Evolutionary conservation across 2,888 invertebrate genomes (phyloP).

Genomic region (Cryptus viduatorius): DNA sequence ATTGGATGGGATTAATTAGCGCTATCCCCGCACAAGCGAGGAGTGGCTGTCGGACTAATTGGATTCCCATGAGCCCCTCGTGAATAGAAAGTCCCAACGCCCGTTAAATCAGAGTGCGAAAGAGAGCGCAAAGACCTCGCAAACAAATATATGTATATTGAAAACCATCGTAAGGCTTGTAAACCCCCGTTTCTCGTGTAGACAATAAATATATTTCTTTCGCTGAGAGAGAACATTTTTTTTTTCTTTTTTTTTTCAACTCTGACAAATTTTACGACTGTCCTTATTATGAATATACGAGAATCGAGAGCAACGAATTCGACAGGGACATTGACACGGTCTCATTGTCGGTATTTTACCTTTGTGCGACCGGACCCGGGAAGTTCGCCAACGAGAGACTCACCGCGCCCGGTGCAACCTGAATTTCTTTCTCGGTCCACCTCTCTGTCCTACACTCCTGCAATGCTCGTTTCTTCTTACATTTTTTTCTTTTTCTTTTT

Average conservation of each 20-base stretch:
- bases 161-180: not conserved
- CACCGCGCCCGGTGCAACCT: slow-evolving; percentile 32
- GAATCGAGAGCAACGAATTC: slow-evolving; percentile 24
- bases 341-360: slow-evolving; percentile 49
- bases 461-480: slow-evolving; percentile 53
- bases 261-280: slow-evolving; percentile 19
- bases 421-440: slow-evolving; percentile 7
- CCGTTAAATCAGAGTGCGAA: not conserved
- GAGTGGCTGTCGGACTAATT: slow-evolving; percentile 22
- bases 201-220: slow-evolving; percentile 12
- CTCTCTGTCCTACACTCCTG: slow-evolving; percentile 6
- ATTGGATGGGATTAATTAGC: slow-evolving; percentile 5
- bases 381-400: slow-evolving; percentile 18
- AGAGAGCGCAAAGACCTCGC: not conserved
- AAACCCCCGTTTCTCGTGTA: not conserved
- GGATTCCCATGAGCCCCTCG: slow-evolving; percentile 8
- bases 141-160: not conserved
- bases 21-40: not conserved
- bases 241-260: not conserved
- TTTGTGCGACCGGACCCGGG: slow-evolving; percentile 5
- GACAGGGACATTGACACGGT: slow-evolving; percentile 41
- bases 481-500: slow-evolving; percentile 26
- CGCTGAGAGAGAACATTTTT: not conserved
- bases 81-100: slow-evolving; percentile 24
- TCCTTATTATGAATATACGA: slow-evolving; percentile 31